phyloP scores from a whole-genome alignment of 2,888 invertebrate species.

The Scaptomyza polygonia region DNA sequence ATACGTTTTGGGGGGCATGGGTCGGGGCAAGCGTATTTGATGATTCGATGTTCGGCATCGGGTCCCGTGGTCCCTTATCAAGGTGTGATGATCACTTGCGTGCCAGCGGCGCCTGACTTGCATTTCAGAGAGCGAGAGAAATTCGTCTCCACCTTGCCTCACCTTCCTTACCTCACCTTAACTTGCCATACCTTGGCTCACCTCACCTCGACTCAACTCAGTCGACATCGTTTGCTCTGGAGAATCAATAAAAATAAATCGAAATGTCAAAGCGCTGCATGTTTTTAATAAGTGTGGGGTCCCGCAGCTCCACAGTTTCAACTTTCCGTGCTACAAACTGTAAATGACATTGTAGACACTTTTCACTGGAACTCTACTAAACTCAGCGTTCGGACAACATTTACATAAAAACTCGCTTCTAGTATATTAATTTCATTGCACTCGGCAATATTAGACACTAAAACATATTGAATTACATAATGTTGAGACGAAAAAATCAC shows the following conservation, averaged over 20 bases:
- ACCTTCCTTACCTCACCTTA: too few relatives aligned
- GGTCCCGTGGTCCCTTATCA: constrained; percentile 55
- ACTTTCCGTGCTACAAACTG: constrained; percentile 34
- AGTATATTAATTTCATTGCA: constrained; percentile 57
- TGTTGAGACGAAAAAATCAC: constrained; percentile 25
- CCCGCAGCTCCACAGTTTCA: constrained; percentile 57
- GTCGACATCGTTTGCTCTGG: constrained; percentile 28
- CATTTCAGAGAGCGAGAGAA: constrained; percentile 66
- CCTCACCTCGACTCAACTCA: too few relatives aligned
- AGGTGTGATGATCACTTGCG: constrained; percentile 81
- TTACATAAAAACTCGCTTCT: constrained; percentile 35
- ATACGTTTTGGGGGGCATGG: constrained; percentile 68
- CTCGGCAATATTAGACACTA: constrained; percentile 52
- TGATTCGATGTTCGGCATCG: constrained; percentile 11
- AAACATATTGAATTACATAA: constrained; percentile 64
- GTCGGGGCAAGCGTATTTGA: constrained; percentile 20
- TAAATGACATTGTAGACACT: constrained; percentile 74
- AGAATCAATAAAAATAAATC: constrained; percentile 80
- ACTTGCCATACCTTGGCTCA: neutral
- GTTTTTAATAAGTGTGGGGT: constrained; percentile 73
- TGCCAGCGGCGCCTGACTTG: constrained; percentile 80
- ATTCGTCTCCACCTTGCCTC: neutral
- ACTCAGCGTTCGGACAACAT: constrained; percentile 14
- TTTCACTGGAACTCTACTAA: constrained; percentile 46
- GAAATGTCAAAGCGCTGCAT: constrained; percentile 78